phyloP scores from a whole-genome alignment of 2,888 invertebrate species.

The Ophion slaviceki region DNA sequence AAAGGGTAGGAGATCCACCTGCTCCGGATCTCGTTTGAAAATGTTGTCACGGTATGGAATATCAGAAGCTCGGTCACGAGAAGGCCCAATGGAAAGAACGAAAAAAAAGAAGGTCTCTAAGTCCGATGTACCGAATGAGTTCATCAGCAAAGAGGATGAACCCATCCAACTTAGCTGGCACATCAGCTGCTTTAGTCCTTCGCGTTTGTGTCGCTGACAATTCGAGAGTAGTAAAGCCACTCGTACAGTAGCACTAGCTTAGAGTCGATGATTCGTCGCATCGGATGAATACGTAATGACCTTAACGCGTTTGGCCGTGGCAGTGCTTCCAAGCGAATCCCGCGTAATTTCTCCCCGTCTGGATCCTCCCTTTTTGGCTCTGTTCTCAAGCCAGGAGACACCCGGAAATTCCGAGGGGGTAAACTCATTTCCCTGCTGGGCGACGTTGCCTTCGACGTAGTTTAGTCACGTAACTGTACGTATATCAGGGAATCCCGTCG shows the following conservation, averaged over 20 bases:
- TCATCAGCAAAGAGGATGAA: background rate
- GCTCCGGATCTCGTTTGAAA: too few species aligned
- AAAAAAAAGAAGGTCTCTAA: too few species aligned
- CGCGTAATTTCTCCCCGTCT: constrained; percentile 48
- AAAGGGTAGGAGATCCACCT: too few species aligned
- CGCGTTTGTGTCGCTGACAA: background rate
- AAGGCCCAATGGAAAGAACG: too few species aligned
- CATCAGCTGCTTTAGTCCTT: constrained; percentile 7
- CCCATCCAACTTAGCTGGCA: background rate
- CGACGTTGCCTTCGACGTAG: constrained; percentile 72
- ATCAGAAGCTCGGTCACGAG: too few species aligned
- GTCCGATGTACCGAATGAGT: background rate
- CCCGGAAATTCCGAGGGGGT: constrained; percentile 63
- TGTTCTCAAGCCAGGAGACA: constrained; percentile 37
- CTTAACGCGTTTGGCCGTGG: constrained; percentile 30
- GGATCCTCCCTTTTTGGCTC: constrained; percentile 43
- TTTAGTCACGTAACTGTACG: constrained; percentile 79
- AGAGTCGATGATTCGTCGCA: constrained; percentile 61
- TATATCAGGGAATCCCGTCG: constrained; percentile 23
- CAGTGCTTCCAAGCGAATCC: constrained; percentile 3
- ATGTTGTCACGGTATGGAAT: too few species aligned
- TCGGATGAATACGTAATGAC: constrained; percentile 62
- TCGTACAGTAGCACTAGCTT: constrained; percentile 7
- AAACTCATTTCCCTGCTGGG: constrained; percentile 75
- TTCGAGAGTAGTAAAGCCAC: background rate